Percentiles rank a stretch among this genome's conserved stretches.
Evolutionary conservation across 37 sponge, comb jelly and placozoan genomes (phyloP).

Genomic region (Oscarella lobularis): DNA sequence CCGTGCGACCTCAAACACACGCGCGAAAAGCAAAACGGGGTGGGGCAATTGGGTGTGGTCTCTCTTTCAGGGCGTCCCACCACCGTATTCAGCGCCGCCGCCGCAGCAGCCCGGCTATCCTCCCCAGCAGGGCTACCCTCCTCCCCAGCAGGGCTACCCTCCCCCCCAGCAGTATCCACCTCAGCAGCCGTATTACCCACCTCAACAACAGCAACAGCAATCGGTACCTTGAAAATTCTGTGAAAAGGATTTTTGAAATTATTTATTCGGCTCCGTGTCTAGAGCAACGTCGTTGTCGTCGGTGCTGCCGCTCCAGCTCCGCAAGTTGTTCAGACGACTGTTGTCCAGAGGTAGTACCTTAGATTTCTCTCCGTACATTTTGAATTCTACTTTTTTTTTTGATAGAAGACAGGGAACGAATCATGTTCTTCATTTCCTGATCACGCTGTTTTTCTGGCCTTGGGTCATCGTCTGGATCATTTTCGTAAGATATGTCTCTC

Average conservation of each 20-base stretch:
- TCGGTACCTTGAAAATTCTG: background rate
- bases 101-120: background rate
- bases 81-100: too few species aligned
- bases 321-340: background rate
- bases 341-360: background rate
- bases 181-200: background rate
- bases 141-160: background rate
- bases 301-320: too few species aligned
- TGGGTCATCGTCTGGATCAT: background rate
- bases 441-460: background rate
- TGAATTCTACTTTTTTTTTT: too few species aligned
- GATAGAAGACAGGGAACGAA: background rate
- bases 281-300: background rate
- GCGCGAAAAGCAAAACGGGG: too few species aligned
- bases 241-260: background rate
- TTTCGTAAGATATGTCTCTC: background rate
- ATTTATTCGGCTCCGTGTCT: background rate
- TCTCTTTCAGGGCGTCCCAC: too few species aligned
- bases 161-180: background rate
- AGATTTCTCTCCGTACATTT: too few species aligned
- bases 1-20: too few species aligned
- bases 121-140: constrained; percentile 3
- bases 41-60: too few species aligned
- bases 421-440: background rate
- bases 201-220: background rate